Percentiles rank a stretch among this genome's conserved stretches.
These are phyloP conservation scores for Lethenteron camtschaticum DNA, from an alignment of 2,113 vertebrate genomes.

Conservation along the genomic window DNA sequence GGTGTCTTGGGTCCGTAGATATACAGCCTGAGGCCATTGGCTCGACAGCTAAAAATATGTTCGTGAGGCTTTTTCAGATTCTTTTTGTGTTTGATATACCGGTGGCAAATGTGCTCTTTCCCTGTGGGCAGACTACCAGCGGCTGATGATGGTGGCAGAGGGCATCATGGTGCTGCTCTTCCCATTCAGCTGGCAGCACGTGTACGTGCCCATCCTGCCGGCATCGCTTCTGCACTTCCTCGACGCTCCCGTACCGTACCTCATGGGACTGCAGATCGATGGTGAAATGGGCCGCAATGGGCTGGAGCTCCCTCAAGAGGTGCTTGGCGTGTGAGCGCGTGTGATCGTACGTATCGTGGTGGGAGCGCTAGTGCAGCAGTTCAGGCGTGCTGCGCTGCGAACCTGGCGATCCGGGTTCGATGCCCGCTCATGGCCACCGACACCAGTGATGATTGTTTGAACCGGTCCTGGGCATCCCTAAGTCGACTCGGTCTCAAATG, in stretches of 20 bases:
- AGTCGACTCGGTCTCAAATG: too few relatives aligned
- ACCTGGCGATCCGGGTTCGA: too few relatives aligned
- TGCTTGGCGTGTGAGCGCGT: constrained; percentile 17
- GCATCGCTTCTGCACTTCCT: constrained; percentile 53
- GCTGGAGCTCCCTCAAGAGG: constrained; percentile 77
- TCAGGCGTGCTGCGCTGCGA: too few relatives aligned
- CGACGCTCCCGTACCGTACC: constrained; percentile 48
- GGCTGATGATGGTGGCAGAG: constrained; percentile 56
- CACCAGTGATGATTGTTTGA: too few relatives aligned
- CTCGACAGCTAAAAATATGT: constrained; percentile 1
- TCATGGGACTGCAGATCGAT: constrained; percentile 56
- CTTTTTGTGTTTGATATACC: constrained; percentile 10
- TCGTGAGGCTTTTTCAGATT: constrained; percentile 5
- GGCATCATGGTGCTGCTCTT: constrained; percentile 52
- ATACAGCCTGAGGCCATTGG: too few relatives aligned
- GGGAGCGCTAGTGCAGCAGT: too few relatives aligned
- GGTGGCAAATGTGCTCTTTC: background rate
- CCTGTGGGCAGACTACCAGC: constrained; percentile 37
- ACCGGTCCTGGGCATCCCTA: too few relatives aligned
- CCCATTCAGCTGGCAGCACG: constrained; percentile 56
- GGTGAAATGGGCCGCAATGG: constrained; percentile 47
- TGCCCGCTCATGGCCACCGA: too few relatives aligned
- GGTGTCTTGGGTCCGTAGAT: too few relatives aligned
- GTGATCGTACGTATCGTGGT: too few relatives aligned
- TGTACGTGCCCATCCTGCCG: constrained; percentile 51